Conservation (phyloP, 35 echinoderm and acorn worm species). For the Lytechinus variegatus region DNA sequence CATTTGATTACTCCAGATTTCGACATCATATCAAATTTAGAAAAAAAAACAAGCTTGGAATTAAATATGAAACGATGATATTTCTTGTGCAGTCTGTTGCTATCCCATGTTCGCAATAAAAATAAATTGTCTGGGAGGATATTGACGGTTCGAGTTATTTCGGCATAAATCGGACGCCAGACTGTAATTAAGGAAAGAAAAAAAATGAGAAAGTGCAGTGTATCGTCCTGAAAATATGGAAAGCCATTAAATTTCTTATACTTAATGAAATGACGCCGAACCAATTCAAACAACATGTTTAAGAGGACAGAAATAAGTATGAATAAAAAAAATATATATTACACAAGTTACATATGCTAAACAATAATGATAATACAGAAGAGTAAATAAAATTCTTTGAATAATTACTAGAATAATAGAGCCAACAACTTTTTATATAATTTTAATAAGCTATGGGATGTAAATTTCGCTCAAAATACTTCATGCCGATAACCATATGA, state of each 20-base stretch:
- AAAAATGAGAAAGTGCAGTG: neutral
- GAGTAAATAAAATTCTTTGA: too few species aligned
- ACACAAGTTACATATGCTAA: too few species aligned
- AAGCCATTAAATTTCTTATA: neutral
- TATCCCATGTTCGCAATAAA: neutral
- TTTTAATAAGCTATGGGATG: too few species aligned
- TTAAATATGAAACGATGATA: neutral
- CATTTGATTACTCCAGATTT: neutral
- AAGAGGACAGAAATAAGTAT: neutral
- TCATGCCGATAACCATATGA: neutral
- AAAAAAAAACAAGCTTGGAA: neutral
- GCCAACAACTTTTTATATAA: too few species aligned
- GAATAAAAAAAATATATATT: too few species aligned
- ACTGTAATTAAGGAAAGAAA: neutral
- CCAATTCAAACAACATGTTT: neutral
- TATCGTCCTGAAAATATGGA: neutral
- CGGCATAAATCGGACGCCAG: slow-evolving; percentile 15
- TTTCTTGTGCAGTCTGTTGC: neutral
- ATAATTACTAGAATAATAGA: too few species aligned
- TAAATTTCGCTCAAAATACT: too few species aligned
- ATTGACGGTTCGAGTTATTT: neutral
- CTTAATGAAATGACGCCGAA: neutral
- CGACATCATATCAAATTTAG: neutral
- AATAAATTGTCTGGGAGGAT: neutral
- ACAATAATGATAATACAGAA: too few species aligned